Evolutionary conservation across 1,140 invertebrate species (phyloP), one percentile per base, ranked within the genome.

Genomic region (Drosophila miranda): DNA sequence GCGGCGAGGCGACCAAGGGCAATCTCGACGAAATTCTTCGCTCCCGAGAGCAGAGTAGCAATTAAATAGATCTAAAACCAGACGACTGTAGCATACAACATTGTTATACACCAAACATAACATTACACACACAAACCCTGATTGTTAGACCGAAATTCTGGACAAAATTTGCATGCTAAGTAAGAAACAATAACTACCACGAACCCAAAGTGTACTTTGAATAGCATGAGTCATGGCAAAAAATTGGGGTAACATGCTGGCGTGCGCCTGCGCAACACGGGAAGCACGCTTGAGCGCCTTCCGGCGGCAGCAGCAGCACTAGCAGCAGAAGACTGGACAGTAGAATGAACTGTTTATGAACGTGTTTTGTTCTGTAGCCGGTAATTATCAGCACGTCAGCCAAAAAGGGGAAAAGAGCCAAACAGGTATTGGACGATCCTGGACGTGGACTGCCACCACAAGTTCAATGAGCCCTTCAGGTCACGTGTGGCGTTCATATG

Each of bases 1-100:
- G 96, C 91, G 97, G 97, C 6, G 95, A 96, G 46, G 61, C 44
- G 16, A 74, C 77, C 13, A 70, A 78, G 34, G 68, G 57, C 11
- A 64, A 75, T 7, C 69, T 81, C 41, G 76, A 86, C 14, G 80
- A 79, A 11, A 66, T 90, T 16, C 67, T 83, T 14, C 75, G 78
- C 21, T 69, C 69, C 21, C 68, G 87, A 54, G 64, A 81, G 41
- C 57, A 54, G 51, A 86, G 67, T 59, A 81, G 74, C 73, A 86
- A 78, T 50, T 87, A 64, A 81, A 38, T 44, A 54, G 16, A 28
- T 19, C 11, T 16, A 34, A 61, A 42, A 6, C 42, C 34, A 38
- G 34, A 38, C 34, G 44, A 52, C 53, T 66, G 16, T 59, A 81
- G 54, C 23, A 38, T 44, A 43, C 72, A 67, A 67, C 77, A 59